Evolutionary conservation across 2,797 vertebrate species (phyloP), one percentile per base, ranked within the genome.

Genomic region (Crocodylus rhombifer): DNA sequence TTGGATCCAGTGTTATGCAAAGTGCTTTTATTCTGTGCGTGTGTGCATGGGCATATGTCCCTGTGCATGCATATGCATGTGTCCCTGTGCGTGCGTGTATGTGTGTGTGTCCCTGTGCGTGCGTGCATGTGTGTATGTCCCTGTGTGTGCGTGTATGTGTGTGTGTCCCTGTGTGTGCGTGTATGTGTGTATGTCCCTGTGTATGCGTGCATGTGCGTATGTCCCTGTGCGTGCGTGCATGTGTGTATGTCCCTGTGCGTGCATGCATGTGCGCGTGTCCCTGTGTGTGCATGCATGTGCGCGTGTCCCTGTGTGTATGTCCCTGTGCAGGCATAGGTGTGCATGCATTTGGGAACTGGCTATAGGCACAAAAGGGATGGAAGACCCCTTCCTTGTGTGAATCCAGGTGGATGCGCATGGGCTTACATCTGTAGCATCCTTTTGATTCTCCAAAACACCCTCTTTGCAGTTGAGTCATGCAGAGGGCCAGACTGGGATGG

Each of bases 391-490:
- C 7, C 57, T 36, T 61, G 58, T 15, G 0, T 8, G 61, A 17
- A 84, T 14, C 77, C 77, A 62, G 55, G 77, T 82, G 88, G 74
- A 58, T 23, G 86, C 36, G 26, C 81, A 33, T 62, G 92, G 82
- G 42, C 64, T 93, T 2, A 0, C 0, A 0, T 69, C 82, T 0
- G 8, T 87, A 57, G 75, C 36, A 85, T 80, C 80, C 84, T 73
- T 87, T 76, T 20, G 83, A 91, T 90, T 92, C 61, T 25, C 76
- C 2, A 6, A 78, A 89, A 91, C 82, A 80, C 58, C 73, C 78
- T 87, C 67, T 87, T 87, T 92, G 96, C 82, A 60, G 87, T 65
- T 91, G 4, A 55, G 82, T 84, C 51, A 28, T 88, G 84, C 83
- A 78, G 78, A 87, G 69, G 64, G 75, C 64, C 63, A 75, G 80